Evolutionary conservation across 2,888 invertebrate species (phyloP).

Genomic region (Hedya salicella): DNA sequence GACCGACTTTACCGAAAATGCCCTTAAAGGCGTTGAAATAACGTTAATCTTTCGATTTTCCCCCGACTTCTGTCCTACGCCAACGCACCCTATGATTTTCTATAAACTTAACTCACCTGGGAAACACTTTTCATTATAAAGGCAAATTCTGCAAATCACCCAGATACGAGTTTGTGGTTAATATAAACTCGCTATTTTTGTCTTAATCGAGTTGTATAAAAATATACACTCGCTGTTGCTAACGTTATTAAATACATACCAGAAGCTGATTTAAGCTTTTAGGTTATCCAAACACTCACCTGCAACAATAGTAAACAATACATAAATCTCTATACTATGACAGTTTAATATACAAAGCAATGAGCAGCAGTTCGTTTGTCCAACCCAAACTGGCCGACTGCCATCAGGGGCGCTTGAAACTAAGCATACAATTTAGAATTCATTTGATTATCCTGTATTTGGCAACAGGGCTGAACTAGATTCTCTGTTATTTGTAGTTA

Average conservation of each 20-base stretch:
- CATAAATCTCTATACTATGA: conserved; percentile 16
- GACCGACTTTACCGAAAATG: too few species aligned
- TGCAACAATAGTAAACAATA: conserved; percentile 51
- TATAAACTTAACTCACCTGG: too few species aligned
- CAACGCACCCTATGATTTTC: too few species aligned
- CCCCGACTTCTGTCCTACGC: too few species aligned
- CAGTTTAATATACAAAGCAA: conserved; percentile 18
- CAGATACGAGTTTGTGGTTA: too few species aligned
- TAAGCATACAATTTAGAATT: conserved; percentile 33
- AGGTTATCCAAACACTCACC: conserved; percentile 52
- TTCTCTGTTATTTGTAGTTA: background rate
- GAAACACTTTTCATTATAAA: too few species aligned
- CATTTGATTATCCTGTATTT: conserved; percentile 21
- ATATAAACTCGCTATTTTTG: too few species aligned
- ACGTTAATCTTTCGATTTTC: too few species aligned
- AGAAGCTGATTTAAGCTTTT: conserved; percentile 40
- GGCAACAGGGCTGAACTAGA: background rate
- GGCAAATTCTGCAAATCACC: too few species aligned
- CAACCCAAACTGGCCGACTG: conserved; percentile 16
- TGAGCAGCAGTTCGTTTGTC: conserved; percentile 3
- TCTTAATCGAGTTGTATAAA: background rate
- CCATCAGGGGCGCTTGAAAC: conserved; percentile 21
- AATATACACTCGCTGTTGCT: background rate
- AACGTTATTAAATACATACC: conserved; percentile 6
- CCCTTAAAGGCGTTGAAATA: too few species aligned